A percentile compares a stretch with the other conserved stretches of the same genome.
phyloP scores from a whole-genome alignment of 30 jellyfish, hydroid and myxozoan species.

The Hydra vulgaris region DNA sequence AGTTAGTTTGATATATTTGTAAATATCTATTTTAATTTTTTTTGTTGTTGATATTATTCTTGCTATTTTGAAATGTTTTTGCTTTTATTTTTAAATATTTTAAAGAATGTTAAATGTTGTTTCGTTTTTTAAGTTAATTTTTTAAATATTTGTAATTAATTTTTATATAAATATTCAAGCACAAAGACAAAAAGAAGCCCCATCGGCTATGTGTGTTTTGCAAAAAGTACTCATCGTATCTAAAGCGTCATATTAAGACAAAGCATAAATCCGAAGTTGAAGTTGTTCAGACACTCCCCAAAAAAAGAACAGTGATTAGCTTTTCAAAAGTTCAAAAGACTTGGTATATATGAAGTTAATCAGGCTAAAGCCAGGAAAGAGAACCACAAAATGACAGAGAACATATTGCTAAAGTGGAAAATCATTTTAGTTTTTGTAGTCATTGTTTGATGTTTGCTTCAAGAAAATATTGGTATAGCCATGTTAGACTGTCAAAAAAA shows the following conservation, averaged over 20 bases:
- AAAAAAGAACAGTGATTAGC: background rate
- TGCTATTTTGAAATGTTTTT: too few species aligned
- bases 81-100: background rate
- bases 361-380: background rate
- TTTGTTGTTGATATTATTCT: too few species aligned
- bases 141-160: too few species aligned
- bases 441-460: background rate
- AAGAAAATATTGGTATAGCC: constrained; percentile 4
- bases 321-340: constrained; percentile 11
- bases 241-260: constrained; percentile 9
- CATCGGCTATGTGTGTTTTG: constrained; percentile 6
- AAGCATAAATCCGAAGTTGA: constrained; percentile 6
- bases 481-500: constrained; percentile 17
- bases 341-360: constrained; percentile 3
- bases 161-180: too few species aligned
- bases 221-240: background rate
- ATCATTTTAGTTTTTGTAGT: background rate
- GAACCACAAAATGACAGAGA: constrained; percentile 12
- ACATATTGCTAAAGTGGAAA: background rate
- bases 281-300: constrained; percentile 1
- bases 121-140: too few species aligned
- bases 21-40: too few species aligned
- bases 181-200: constrained; percentile 1
- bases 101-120: too few species aligned
- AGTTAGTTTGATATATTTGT: background rate